A percentile compares a stretch with the other conserved stretches of the same genome.
Conservation (phyloP, 2,888 invertebrate genomes). For the Horisme vitalbata region DNA sequence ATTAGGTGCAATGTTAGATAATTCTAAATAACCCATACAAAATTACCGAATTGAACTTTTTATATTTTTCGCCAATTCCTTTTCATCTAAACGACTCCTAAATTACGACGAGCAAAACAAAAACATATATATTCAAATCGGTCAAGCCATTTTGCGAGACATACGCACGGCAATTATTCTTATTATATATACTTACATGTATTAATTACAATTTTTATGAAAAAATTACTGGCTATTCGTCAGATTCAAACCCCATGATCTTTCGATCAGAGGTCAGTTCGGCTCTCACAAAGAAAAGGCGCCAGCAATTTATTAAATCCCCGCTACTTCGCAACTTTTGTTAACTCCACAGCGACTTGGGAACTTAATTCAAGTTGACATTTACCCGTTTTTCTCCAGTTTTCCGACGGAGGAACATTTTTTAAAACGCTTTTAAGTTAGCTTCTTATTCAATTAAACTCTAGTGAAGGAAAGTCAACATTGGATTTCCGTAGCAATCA, state of each 20-base stretch:
- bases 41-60: no score
- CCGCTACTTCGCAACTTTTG: conserved; percentile 17
- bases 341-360: conserved; percentile 14
- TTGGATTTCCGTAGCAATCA: conserved; percentile 12
- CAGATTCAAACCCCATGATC: background rate
- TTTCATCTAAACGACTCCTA: no score
- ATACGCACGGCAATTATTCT: no score
- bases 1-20: no score
- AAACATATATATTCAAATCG: no score
- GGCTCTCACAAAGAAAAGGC: conserved; percentile 1
- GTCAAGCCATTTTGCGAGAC: no score
- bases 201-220: no score
- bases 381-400: conserved; percentile 25
- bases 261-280: background rate
- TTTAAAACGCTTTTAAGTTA: conserved; percentile 18
- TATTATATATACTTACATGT: no score
- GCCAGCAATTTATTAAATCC: conserved; percentile 20
- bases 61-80: no score
- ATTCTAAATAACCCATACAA: no score
- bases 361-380: conserved; percentile 31
- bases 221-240: no score
- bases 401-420: conserved; percentile 23
- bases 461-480: conserved; percentile 4
- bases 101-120: no score
- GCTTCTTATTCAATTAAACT: conserved; percentile 15